A percentile compares a stretch with the other conserved stretches of the same genome.
phyloP scores from a whole-genome alignment of 1,140 invertebrate genomes.

The Lordiphosa collinella region DNA sequence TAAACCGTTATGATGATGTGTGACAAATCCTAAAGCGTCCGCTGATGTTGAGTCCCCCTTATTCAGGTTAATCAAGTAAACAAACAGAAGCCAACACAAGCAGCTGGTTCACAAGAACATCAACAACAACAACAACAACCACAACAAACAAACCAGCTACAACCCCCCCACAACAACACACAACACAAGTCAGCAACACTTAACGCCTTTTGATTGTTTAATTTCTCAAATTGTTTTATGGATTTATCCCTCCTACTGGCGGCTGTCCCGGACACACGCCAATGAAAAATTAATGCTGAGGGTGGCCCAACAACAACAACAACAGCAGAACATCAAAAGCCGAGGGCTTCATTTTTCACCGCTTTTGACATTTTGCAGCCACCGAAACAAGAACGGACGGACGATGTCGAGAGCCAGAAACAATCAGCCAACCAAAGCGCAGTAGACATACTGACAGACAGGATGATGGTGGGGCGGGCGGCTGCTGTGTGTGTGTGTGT shows the following conservation, averaged over 20 bases:
- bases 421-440: conserved; percentile 73
- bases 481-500: conserved; percentile 30
- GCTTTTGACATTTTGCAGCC: conserved; percentile 75
- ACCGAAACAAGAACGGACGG: conserved; percentile 26
- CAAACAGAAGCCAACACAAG: conserved; percentile 40
- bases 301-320: conserved; percentile 15
- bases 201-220: conserved; percentile 78
- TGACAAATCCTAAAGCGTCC: conserved; percentile 28
- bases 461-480: conserved; percentile 1
- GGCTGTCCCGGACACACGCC: conserved; percentile 55
- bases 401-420: conserved; percentile 48
- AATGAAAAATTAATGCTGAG: conserved; percentile 72
- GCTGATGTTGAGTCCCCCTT: conserved; percentile 1
- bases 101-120: conserved; percentile 47
- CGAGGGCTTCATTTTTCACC: conserved; percentile 71
- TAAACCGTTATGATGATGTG: conserved; percentile 33
- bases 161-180: conserved; percentile 25
- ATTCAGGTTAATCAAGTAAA: conserved; percentile 64
- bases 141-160: conserved; percentile 13
- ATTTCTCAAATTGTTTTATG: conserved; percentile 78
- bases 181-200: conserved; percentile 65
- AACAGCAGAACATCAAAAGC: conserved; percentile 58
- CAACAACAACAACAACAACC: conserved; percentile 16
- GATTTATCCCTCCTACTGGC: conserved; percentile 54
- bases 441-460: conserved; percentile 58